phyloP scores from a whole-genome alignment of 2,888 invertebrate species.

The Notodonta ziczac region DNA sequence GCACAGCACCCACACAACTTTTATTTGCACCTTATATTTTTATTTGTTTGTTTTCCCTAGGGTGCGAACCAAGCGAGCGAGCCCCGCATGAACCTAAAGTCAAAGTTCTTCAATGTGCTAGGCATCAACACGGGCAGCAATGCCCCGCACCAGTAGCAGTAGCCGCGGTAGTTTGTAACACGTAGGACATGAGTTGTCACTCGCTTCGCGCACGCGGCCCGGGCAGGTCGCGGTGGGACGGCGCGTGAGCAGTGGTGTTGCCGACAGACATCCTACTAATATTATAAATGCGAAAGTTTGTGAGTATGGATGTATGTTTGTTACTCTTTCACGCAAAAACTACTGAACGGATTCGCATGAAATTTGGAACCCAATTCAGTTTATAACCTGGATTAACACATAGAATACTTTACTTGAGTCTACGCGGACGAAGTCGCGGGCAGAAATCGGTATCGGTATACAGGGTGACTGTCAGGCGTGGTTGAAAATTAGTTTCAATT shows the following conservation, averaged over 20 bases:
- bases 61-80: slow-evolving; percentile 88
- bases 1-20: slow-evolving; percentile 43
- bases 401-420: too few species aligned
- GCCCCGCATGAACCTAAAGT: slow-evolving; percentile 91
- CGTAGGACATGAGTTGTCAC: slow-evolving; percentile 40
- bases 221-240: slow-evolving; percentile 11
- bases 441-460: too few species aligned
- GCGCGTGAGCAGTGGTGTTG: slow-evolving; percentile 21
- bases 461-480: neutral
- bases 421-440: too few species aligned
- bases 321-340: too few species aligned
- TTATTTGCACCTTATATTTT: slow-evolving; percentile 67
- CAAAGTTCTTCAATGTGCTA: slow-evolving; percentile 93
- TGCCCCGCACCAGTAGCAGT: slow-evolving; percentile 81
- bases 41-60: slow-evolving; percentile 82
- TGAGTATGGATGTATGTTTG: too few species aligned
- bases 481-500: too few species aligned
- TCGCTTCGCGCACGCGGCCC: slow-evolving; percentile 41
- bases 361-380: too few species aligned
- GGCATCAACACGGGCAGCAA: slow-evolving; percentile 89
- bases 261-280: neutral
- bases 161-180: slow-evolving; percentile 51
- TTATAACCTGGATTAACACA: too few species aligned
- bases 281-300: too few species aligned
- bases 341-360: too few species aligned